Evolutionary conservation across 2,797 vertebrate species (phyloP).

Genomic region (Microtus californicus): DNA sequence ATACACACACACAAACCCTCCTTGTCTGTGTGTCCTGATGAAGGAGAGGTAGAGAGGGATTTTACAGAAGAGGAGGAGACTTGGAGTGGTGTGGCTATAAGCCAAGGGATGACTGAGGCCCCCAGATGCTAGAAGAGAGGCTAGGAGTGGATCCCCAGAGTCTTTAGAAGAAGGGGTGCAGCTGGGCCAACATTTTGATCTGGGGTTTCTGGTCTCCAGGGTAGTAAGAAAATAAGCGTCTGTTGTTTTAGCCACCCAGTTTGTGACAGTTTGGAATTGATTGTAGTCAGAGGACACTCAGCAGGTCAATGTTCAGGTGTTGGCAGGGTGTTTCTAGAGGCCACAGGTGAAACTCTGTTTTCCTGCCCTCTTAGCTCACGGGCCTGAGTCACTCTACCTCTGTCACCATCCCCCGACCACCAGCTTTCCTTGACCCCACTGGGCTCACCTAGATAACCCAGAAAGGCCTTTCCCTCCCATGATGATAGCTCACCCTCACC

Average conservation of each 20-base stretch:
- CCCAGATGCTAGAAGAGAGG: not conserved
- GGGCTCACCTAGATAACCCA: not conserved
- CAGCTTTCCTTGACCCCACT: not conserved
- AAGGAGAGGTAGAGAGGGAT: not conserved
- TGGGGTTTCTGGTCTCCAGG: conserved; percentile 3
- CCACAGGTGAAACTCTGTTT: not conserved
- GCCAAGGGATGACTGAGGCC: not conserved
- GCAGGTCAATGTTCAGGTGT: not conserved
- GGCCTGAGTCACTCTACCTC: not conserved
- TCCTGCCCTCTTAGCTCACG: not conserved
- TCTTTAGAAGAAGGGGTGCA: not conserved
- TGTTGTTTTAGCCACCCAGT: not conserved
- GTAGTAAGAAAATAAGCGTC: not conserved
- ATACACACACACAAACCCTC: not conserved
- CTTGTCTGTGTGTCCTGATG: not conserved
- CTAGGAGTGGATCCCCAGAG: not conserved
- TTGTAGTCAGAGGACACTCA: not conserved
- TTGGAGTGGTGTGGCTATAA: not conserved
- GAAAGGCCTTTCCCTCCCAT: not conserved
- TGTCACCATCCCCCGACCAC: not conserved
- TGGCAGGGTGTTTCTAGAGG: not conserved
- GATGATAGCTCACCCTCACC: not conserved
- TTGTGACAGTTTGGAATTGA: not conserved
- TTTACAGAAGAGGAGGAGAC: not conserved
- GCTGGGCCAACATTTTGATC: not conserved